Base-by-base conservation (phyloP, 2,113 vertebrate species). In the Scatophagus argus region DNA sequence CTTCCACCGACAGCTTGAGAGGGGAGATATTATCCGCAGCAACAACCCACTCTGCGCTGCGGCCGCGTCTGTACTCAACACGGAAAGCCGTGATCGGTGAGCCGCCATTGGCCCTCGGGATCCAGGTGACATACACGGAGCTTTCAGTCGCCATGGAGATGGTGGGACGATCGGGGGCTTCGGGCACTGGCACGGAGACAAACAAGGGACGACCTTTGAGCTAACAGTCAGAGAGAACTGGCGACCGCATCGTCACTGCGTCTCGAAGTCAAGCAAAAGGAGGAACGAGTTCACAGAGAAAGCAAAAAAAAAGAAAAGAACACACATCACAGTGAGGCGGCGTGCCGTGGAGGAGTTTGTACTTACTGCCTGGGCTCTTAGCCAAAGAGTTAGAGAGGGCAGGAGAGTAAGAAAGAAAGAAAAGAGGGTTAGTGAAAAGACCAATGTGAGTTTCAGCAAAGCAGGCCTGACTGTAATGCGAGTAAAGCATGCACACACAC, bases 61-160 rank as follows among this genome's bases (percentile, higher is more conserved):
- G 95, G 0, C 93, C 94, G 65, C 96, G 93, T 4, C 95, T 95
- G 79, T 96, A 99, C 34, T 99, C 97, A 2, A 99, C 98, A 0
- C 98, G 97, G 85, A 99, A 99, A 8, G 97, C 96, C 0, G 97
- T 98, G 86, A 99, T 97, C 1, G 98, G 98, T 64, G 97, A 99
- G 21, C 98, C 98, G 0, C 98, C 98, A 0, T 99, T 99, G 0
- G 97, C 98, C 10, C 98, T 95, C 0, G 98, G 98, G 41, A 99
- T 97, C 98, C 98, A 99, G 0, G 97, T 97, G 88, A 99, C 98
- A 0, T 97, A 99, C n/a, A 97, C 97, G 0, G 98, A 99, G 0
- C 96, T 99, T 27, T 99, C 97, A 0, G 98, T 98, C 0, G 96
- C 98, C 39, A 94, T 96, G 62, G 97, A 99, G 84, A 99, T 95